Evolutionary conservation across 1,140 invertebrate genomes (phyloP), one percentile per base, ranked within the genome.

Genomic region (Batillaria attramentaria): DNA sequence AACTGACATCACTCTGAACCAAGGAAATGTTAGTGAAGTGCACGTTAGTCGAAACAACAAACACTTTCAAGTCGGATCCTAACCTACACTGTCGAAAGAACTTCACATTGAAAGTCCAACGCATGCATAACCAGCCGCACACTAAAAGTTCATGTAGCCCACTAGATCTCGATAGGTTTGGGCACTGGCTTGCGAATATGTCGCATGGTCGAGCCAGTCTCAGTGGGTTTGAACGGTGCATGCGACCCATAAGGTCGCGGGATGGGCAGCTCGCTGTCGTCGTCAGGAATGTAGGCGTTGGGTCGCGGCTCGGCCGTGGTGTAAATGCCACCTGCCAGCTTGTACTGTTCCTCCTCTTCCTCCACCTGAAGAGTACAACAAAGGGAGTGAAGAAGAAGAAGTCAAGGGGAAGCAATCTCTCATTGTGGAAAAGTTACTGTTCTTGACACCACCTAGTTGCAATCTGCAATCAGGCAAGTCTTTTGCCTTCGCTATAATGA

Each of bases 231-330:
- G 83, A 91, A 92, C 28, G 91, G 91, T 35, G 90, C 90, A 83
- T 90, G 87, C 72, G 85, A 84, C 54, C 91, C 91, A 81, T 91
- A 92, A 10, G 91, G 91, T 41, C 89, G 80, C 20, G 91, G 90
- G 72, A 92, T 90, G 18, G 90, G 91, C 43, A 92, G 83, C 77
- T 91, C 90, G 62, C 79, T 87, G 68, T 91, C 90, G 79, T 91
- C 88, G 72, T 91, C 88, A 65, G 90, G 90, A 50, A 91, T 91
- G 81, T 92, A 92, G 66, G 90, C 90, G 80, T 91, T 91, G 20
- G 91, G 91, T 70, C 91, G 83, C 43, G 90, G 91, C 72, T 91
- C 90, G 16, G 91, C 91, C 35, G 90, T 90, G 10, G 90, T 91
- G 46, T 87, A 86, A 3, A 85, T 80, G 6, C 90, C 90, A 41